Base-by-base conservation (phyloP, 1,140 invertebrate species). In the Calephelis virginiensis region DNA sequence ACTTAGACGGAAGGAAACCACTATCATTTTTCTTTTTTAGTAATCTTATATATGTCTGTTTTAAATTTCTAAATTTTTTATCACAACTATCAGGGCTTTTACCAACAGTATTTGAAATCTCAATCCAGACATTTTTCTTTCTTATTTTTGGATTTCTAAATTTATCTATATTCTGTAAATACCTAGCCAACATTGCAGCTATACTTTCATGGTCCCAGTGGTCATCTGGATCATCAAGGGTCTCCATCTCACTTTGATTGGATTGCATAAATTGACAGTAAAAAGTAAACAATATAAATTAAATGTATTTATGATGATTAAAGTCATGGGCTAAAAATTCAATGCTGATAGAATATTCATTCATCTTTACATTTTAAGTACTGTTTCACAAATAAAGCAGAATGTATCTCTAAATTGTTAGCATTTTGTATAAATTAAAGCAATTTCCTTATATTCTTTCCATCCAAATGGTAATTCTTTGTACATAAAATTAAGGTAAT, bases 31-130 rank as follows among this genome's bases (percentile, higher is more conserved):
- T 87, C 66, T 85, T 89, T 64, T 85, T 84, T 5, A 91, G 56
- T 46, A 89, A 70, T 64, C 86, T 81, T 60, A 91, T 72, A 38
- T 91, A 91, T 14, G 86, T 91, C 72, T 83, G 81, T 70, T 89
- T 91, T 47, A 91, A 69, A 75, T 89, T 91, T 68, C 89, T 78
- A 72, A 89, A 89, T 70, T 91, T 91, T 70, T 89, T 91, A 66
- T 91, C 87, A 77, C 87, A 91, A 59, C 79, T 78, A 8, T 89
- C 86, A 37, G 86, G 82, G 7, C 80, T 70, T 73, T 87, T 89
- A 0, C 83, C 84, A 6, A 91, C 71, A 7, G 72, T 76, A 66
- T 78, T 80, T 3, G 74, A 74, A 45, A 90, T 88, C 6, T 91
- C 85, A 8, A 81, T 68, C 89, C 89, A 91, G 0, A 91, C 77